Conservation (phyloP, 1,140 invertebrate genomes). For the Drepana arcuata region DNA sequence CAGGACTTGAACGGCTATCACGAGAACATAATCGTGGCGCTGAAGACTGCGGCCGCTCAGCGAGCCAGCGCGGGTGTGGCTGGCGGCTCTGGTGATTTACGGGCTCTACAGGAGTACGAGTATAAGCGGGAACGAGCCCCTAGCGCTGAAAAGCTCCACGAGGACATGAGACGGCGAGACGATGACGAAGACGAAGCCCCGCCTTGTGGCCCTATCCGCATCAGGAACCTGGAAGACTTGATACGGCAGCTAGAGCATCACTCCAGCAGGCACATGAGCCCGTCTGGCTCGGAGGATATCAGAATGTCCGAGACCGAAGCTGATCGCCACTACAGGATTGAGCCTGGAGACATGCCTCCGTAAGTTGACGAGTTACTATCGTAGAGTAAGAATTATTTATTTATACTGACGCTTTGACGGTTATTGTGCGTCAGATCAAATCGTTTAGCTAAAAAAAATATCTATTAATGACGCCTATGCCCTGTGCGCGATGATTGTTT, state of each 20-base stretch:
- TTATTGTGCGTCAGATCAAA: too few species aligned
- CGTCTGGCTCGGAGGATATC: constrained; percentile 91
- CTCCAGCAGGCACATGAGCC: constrained; percentile 88
- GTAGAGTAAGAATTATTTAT: too few species aligned
- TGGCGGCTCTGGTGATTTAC: constrained; percentile 78
- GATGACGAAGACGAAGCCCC: constrained; percentile 76
- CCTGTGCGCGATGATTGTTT: too few species aligned
- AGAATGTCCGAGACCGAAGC: constrained; percentile 93
- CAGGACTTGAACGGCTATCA: constrained; percentile 93
- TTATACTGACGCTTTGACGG: too few species aligned
- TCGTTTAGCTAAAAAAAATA: too few species aligned
- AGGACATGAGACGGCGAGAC: constrained; percentile 61
- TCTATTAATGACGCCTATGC: too few species aligned
- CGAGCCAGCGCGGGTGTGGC: constrained; percentile 75
- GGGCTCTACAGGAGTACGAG: constrained; percentile 76
- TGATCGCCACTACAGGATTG: constrained; percentile 89
- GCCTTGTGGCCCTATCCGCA: constrained; percentile 82
- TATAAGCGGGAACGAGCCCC: constrained; percentile 73
- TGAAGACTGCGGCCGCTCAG: constrained; percentile 85
- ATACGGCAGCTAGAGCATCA: constrained; percentile 93
- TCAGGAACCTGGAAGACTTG: constrained; percentile 92
- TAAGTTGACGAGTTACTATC: too few species aligned
- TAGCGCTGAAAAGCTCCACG: constrained; percentile 79
- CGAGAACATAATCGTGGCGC: constrained; percentile 90
- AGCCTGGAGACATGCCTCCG: constrained; percentile 76